Evolutionary conservation across 2,888 invertebrate species (phyloP).

Genomic region (Melanchra persicariae): DNA sequence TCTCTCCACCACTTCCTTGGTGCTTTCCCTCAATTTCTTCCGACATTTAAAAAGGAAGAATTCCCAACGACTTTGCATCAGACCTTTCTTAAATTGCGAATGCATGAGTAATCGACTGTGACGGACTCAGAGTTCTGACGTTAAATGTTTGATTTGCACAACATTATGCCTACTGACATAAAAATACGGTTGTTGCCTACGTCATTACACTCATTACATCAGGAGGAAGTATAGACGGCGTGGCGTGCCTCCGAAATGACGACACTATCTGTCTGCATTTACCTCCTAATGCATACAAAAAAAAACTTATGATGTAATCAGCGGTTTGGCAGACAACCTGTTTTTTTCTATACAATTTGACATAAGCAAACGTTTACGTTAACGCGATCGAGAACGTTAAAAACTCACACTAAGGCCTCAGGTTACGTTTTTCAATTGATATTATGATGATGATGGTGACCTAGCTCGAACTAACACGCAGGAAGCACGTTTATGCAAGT

Average conservation of each 20-base stretch:
- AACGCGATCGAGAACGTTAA: too few species aligned
- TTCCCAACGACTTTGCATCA: not conserved
- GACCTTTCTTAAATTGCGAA: conserved; percentile 1
- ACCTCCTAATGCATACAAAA: conserved; percentile 8
- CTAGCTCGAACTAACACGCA: not conserved
- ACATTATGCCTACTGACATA: conserved; percentile 1
- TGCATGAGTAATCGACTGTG: conserved; percentile 30
- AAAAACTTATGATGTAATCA: conserved; percentile 29
- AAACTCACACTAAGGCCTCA: too few species aligned
- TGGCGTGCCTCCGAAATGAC: conserved; percentile 23
- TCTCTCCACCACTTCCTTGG: too few species aligned
- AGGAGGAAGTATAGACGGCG: conserved; percentile 30
- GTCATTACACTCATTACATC: conserved; percentile 39
- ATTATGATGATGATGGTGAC: not conserved
- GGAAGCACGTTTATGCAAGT: too few species aligned
- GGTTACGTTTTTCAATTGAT: too few species aligned
- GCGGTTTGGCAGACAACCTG: not conserved
- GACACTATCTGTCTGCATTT: conserved; percentile 12
- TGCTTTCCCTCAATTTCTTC: too few species aligned
- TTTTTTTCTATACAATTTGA: too few species aligned
- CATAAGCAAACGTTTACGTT: too few species aligned
- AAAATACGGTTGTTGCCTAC: conserved; percentile 18
- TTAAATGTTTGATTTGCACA: conserved; percentile 28
- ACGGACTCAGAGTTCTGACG: conserved; percentile 21
- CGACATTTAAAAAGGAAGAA: too few species aligned